Evolutionary conservation across 64 coral and sea anemone genomes (phyloP), one percentile per base, ranked within the genome.

Genomic region (Montipora cactus): DNA sequence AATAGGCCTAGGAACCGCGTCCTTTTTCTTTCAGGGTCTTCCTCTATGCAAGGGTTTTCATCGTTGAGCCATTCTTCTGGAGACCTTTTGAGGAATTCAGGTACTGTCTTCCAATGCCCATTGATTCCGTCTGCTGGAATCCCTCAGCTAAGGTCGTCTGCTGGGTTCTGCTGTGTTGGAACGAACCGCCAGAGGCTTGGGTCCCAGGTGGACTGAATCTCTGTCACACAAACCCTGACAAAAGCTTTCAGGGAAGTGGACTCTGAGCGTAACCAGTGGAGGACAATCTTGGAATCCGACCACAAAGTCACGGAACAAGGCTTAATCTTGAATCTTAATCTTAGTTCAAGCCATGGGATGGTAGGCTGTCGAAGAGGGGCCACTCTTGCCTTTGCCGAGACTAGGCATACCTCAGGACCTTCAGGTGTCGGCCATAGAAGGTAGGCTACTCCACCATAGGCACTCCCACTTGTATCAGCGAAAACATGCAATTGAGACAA

Each of bases 341-440:
- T 70, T 74, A 92, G 48, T 44, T 85, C 81, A 7, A 92, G 80
- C 23, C 90, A 8, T 28, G 90, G 90, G n/a, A 92, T 92, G 3
- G 90, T 92, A 12, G 80, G 22, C 1, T 92, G 90, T 7, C 90
- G 90, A 4, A 92, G 49, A 18, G 80, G 79, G 7, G 90, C 90
- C 25, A 84, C 90, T 92, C 90, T 92, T 23, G 90, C 58, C 19
- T 87, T 87, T 4, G 57, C 84, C 37, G 74, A 8, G 4, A 89
- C 71, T 46, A 28, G 47, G 72, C 87, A 14, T 37, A 89, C 67
- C 47, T 76, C 67, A 45, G 87, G 72, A 47, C 69, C 47, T 28
- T 79, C 9, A 18, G 73, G 19, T n/a, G 88, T 90, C 14, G 69
- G 72, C 87, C 87, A 89, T 13, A 89, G 44, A 14, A 89, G 69